phyloP scores from a whole-genome alignment of 2,888 invertebrate species.

The Pteria penguin region DNA sequence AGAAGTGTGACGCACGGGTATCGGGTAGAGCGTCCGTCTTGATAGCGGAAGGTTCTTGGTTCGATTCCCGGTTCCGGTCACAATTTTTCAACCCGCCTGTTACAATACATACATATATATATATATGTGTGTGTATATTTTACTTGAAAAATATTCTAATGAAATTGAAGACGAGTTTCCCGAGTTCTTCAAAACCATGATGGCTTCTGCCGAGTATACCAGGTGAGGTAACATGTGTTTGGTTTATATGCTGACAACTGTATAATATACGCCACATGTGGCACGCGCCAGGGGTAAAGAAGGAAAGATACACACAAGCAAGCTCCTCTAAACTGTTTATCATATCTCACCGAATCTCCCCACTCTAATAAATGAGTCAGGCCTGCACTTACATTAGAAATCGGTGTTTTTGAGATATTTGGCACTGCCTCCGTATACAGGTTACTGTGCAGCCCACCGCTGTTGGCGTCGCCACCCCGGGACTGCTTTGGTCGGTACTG shows the following conservation, averaged over 20 bases:
- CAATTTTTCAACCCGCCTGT: no score
- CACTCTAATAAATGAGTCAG: not conserved
- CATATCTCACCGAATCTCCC: slow-evolving; percentile 1
- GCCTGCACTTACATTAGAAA: not conserved
- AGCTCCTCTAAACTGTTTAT: not conserved
- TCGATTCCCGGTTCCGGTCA: no score
- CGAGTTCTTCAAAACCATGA: no score
- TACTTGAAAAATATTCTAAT: no score
- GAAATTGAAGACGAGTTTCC: no score
- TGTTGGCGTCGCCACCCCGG: not conserved
- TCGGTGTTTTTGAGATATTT: slow-evolving; percentile 2
- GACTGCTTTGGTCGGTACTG: not conserved
- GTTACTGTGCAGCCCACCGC: not conserved
- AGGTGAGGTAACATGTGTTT: slow-evolving; percentile 5
- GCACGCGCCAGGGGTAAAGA: not conserved
- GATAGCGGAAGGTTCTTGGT: no score
- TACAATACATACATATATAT: no score
- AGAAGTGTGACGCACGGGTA: no score
- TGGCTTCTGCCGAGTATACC: no score
- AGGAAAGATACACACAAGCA: no score
- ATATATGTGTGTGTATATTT: no score
- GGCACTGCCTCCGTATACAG: slow-evolving; percentile 1
- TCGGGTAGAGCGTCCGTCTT: no score
- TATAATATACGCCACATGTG: slow-evolving; percentile 22
- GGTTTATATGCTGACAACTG: slow-evolving; percentile 21